A percentile compares a stretch with the other conserved stretches of the same genome.
Conservation (phyloP, 2,888 invertebrate genomes). For the Tenthredo mesomela region DNA sequence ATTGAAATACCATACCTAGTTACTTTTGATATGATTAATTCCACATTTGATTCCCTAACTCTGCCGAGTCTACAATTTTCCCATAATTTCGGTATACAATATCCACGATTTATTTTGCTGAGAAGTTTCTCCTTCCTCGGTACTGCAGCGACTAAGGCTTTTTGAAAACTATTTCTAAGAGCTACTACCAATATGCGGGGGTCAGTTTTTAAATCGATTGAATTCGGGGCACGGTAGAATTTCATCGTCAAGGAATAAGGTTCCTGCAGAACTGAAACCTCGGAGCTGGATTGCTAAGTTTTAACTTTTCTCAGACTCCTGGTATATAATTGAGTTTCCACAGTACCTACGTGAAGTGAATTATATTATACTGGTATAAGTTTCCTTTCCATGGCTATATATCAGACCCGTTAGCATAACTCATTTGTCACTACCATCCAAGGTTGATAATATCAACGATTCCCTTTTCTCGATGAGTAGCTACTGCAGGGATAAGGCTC, state of each 20-base stretch:
- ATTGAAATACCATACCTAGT: neutral
- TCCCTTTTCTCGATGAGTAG: neutral
- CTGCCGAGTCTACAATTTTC: neutral
- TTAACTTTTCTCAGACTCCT: neutral
- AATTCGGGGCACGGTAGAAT: neutral
- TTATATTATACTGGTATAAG: neutral
- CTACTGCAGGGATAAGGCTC: neutral
- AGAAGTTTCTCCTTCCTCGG: neutral
- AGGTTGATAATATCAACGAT: slow-evolving; percentile 7
- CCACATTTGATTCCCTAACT: neutral
- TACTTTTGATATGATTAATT: neutral
- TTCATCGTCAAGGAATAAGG: neutral
- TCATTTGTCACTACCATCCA: slow-evolving; percentile 14
- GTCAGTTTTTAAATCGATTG: neutral
- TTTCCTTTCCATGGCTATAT: neutral
- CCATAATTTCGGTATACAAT: neutral
- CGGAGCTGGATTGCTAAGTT: neutral
- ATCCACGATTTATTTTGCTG: neutral
- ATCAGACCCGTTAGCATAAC: slow-evolving; percentile 5
- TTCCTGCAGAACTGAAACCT: neutral
- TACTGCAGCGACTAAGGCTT: neutral
- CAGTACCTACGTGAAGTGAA: neutral
- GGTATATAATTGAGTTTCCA: slow-evolving; percentile 27
- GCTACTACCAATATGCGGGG: neutral
- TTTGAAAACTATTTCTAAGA: neutral